Percentiles rank a stretch among this genome's conserved stretches.
phyloP scores from a whole-genome alignment of 2,888 invertebrate species.

The Tillus elongatus region DNA sequence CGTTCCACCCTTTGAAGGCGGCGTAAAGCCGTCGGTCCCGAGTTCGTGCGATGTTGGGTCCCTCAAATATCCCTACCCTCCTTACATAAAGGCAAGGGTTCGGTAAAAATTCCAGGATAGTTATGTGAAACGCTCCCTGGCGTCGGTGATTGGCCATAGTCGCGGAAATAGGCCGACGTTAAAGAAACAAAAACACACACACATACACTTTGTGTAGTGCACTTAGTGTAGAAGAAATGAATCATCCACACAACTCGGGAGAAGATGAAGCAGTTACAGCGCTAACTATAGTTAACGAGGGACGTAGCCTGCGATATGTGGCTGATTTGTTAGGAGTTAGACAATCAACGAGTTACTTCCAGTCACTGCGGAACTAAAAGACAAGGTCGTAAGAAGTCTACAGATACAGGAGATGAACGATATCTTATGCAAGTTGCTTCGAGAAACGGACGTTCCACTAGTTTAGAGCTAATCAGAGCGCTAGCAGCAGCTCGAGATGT shows the following conservation, averaged over 20 bases:
- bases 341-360: not conserved
- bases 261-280: not conserved
- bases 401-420: conserved; percentile 4
- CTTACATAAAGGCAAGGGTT: too few relatives aligned
- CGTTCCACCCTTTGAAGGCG: too few relatives aligned
- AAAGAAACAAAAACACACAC: too few relatives aligned
- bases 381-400: conserved; percentile 3
- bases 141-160: too few relatives aligned
- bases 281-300: conserved; percentile 2
- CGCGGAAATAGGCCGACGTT: too few relatives aligned
- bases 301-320: not conserved
- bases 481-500: too few relatives aligned
- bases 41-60: too few relatives aligned
- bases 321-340: conserved; percentile 2
- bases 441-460: not conserved
- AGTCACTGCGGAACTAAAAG: not conserved
- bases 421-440: conserved; percentile 1
- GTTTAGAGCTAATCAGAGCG: conserved; percentile 3
- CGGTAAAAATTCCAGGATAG: too few relatives aligned
- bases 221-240: not conserved
- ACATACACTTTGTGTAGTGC: too few relatives aligned
- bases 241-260: conserved; percentile 2
- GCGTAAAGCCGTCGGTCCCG: too few relatives aligned
- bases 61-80: too few relatives aligned
- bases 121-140: too few relatives aligned